phyloP scores from a whole-genome alignment of 2,113 vertebrate genomes.

The Chloroceryle aenea region DNA sequence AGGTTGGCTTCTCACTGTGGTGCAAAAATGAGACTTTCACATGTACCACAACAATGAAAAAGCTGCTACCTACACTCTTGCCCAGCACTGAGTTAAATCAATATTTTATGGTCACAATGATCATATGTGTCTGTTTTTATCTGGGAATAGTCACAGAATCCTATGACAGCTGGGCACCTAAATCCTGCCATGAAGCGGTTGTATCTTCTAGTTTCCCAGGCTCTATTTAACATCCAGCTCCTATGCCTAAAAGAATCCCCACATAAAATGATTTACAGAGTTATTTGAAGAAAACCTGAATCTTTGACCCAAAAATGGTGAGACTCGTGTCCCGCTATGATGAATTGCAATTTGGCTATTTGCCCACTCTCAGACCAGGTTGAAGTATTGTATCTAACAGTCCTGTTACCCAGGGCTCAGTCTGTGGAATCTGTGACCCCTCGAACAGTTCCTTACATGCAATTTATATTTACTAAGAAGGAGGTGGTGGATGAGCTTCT shows the following conservation, averaged over 20 bases:
- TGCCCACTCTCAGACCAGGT: neutral
- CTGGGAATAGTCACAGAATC: neutral
- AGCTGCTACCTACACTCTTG: neutral
- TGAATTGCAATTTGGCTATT: neutral
- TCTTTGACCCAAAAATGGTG: neutral
- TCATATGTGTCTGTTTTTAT: neutral
- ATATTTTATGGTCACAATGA: accelerated
- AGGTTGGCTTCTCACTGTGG: neutral
- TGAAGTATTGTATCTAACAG: neutral
- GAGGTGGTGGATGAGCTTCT: neutral
- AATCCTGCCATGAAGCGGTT: neutral
- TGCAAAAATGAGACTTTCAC: neutral
- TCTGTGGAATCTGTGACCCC: neutral
- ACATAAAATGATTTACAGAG: neutral
- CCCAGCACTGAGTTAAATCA: neutral
- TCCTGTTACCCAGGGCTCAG: neutral
- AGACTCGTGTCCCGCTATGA: neutral
- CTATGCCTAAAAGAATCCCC: neutral
- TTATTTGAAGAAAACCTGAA: neutral
- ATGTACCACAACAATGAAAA: accelerated
- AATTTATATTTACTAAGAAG: neutral
- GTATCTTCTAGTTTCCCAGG: neutral
- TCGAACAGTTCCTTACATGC: neutral
- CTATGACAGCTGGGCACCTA: neutral
- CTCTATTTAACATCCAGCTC: neutral